These are phyloP conservation scores for Clamator glandarius DNA, from an alignment of 2,797 vertebrate genomes.

Conservation along the genomic window DNA sequence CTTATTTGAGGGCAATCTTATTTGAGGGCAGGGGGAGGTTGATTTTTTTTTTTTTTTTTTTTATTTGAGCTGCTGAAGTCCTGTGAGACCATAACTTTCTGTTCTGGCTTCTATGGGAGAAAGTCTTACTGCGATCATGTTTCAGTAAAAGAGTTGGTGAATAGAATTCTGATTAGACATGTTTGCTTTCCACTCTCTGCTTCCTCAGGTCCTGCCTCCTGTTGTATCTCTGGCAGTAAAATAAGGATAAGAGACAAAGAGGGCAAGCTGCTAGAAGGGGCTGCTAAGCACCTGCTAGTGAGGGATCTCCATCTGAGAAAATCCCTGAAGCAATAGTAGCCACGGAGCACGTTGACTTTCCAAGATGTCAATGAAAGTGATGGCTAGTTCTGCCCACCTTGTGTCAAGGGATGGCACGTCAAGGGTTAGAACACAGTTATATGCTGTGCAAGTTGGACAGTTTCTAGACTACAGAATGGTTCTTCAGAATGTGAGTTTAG, in stretches of 20 bases:
- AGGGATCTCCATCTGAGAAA: neutral
- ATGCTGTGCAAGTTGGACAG: neutral
- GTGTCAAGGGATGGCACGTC: too few species aligned
- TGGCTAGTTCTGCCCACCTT: neutral
- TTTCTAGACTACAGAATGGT: neutral
- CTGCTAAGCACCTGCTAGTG: neutral
- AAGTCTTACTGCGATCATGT: neutral
- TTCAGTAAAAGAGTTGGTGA: neutral
- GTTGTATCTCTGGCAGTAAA: neutral
- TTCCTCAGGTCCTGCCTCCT: neutral
- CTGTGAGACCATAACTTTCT: neutral
- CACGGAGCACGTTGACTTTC: neutral
- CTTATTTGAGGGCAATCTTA: neutral
- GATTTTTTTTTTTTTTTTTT: neutral
- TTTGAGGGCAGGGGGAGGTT: neutral
- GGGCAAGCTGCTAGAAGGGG: neutral
- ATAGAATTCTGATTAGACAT: neutral
- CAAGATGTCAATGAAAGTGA: rapidly evolving
- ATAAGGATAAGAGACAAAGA: neutral
- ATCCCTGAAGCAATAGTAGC: neutral
- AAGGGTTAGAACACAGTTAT: neutral
- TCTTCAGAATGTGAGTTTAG: neutral
- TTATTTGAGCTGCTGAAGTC: neutral
- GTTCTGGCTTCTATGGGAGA: neutral
- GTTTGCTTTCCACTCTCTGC: neutral